A percentile compares a stretch with the other conserved stretches of the same genome.
Evolutionary conservation across 30 jellyfish, hydroid and myxozoan genomes (phyloP).

Genomic region (Nemopilema nomurai): DNA sequence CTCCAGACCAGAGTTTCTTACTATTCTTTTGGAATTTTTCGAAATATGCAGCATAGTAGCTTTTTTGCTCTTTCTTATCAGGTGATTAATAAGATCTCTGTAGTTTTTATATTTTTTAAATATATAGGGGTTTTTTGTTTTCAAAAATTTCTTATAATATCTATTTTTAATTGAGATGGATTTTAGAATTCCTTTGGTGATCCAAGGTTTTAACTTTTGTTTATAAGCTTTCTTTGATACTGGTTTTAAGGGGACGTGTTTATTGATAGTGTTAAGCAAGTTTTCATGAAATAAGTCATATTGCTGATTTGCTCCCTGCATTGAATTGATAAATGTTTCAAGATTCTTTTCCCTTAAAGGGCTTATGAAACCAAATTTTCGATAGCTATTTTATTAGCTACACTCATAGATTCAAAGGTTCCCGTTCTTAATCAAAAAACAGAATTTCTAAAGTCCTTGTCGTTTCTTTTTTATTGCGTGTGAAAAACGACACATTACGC

Average conservation of each 20-base stretch:
- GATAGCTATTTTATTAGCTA: background rate
- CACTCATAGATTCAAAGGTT: background rate
- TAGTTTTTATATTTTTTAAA: background rate
- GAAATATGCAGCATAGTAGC: slow-evolving; percentile 1
- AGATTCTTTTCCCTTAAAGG: too few species aligned
- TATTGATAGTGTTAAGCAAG: too few species aligned
- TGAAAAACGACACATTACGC: background rate
- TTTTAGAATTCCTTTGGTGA: slow-evolving; percentile 5
- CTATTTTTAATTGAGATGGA: background rate
- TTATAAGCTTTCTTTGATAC: too few species aligned
- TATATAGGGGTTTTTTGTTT: background rate
- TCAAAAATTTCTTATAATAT: slow-evolving; percentile 1
- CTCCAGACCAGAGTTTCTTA: slow-evolving; percentile 15
- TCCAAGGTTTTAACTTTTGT: background rate
- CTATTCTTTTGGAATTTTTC: background rate
- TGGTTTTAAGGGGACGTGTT: too few species aligned
- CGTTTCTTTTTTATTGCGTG: slow-evolving; percentile 1
- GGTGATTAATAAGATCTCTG: background rate
- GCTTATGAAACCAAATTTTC: background rate
- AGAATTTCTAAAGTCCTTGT: background rate
- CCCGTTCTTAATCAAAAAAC: background rate
- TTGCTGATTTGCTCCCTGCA: too few species aligned
- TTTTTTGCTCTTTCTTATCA: slow-evolving; percentile 19
- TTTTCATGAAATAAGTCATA: too few species aligned
- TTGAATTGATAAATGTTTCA: too few species aligned